Evolutionary conservation across 1,140 invertebrate species (phyloP).

Genomic region (Drosophila carrolli): DNA sequence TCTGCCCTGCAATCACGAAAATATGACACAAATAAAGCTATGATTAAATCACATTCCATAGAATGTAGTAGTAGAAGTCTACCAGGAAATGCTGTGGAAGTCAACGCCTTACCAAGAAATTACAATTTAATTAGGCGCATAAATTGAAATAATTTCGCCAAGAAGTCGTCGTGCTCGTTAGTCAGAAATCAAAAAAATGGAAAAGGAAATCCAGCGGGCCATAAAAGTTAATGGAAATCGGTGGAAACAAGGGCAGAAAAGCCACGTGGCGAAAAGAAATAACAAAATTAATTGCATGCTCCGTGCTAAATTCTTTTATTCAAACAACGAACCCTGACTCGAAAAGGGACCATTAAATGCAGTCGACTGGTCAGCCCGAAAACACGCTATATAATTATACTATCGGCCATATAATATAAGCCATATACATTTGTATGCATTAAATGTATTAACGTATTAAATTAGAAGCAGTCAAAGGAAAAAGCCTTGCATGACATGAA

Average conservation of each 20-base stretch:
- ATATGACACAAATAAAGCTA: constrained; percentile 1
- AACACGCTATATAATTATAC: constrained; percentile 71
- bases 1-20: background rate
- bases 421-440: constrained; percentile 31
- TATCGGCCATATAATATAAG: constrained; percentile 51
- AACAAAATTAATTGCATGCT: constrained; percentile 65
- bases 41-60: constrained; percentile 5
- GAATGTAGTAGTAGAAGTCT: background rate
- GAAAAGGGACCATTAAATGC: constrained; percentile 42
- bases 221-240: constrained; percentile 32
- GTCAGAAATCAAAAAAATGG: constrained; percentile 20
- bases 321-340: constrained; percentile 2
- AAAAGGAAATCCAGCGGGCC: constrained; percentile 29
- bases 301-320: constrained; percentile 72
- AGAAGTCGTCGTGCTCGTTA: constrained; percentile 9
- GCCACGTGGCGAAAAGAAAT: constrained; percentile 31
- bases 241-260: background rate
- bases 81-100: constrained; percentile 2
- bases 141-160: constrained; percentile 30
- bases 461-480: constrained; percentile 37
- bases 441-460: constrained; percentile 41
- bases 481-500: constrained; percentile 67
- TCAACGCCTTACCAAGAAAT: constrained; percentile 24
- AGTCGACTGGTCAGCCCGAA: constrained; percentile 45
- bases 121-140: constrained; percentile 30